Evolutionary conservation across 2,888 invertebrate genomes (phyloP), one percentile per base, ranked within the genome.

Genomic region (Xylophagus ater): DNA sequence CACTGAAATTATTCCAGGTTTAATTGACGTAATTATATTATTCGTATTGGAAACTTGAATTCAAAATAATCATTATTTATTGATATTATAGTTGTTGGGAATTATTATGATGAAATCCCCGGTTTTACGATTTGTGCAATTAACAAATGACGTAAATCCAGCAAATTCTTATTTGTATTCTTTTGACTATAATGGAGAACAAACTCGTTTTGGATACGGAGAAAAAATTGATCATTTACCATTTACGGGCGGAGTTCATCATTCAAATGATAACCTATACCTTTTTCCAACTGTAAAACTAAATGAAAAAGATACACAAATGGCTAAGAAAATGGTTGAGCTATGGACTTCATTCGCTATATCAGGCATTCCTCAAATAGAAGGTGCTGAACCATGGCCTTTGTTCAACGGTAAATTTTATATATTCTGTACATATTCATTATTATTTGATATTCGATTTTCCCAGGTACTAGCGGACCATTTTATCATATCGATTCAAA

Each of bases 211-310:
- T 51, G 62, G 65, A 2, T 68, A 66, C 49, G 67, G 62, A 26
- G 56, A 58, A 5, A 51, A 50, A 10, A 58, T 60, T 23, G 47
- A 53, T 0, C 61, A 63, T 21, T 67, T 67, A 53, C 68, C 68
- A 1, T 69, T 69, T 40, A 56, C 65, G 41, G 68, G 67, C 4
- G 69, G 74, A 3, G 68, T 70, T 2, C 70, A 73, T 45, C 74
- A 76, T 51, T 72, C 73, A 1, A 70, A 76, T 48, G 75, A 76
- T 43, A 62, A 73, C 19, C 65, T 73, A n/a, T 72, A 75, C 49
- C 48, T 75, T n/a, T 76, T 74, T 53, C 50, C 53, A 24, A 42
- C 43, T 7, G 57, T 59, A 34, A 41, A 47, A 2, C 47, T 69
- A 18, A 60, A 58, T 41, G 49, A 44, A 3, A 41, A 46, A 5